These are phyloP conservation scores for Argyresthia albistria DNA, from an alignment of 2,888 invertebrate genomes.

Conservation along the genomic window DNA sequence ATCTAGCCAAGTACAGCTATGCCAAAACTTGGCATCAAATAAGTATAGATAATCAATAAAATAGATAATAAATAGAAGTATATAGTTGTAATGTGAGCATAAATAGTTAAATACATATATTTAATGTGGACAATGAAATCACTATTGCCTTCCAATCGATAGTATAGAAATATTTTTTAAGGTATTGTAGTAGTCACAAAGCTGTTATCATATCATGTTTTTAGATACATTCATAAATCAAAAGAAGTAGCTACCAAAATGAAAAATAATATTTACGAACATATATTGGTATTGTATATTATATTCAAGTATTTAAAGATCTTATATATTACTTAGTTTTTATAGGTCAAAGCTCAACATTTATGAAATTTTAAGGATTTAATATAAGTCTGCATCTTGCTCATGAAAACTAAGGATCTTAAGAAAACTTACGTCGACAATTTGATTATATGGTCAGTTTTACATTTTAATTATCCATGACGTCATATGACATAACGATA, in stretches of 20 bases:
- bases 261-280: background rate
- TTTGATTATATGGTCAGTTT: background rate
- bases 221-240: conserved; percentile 2
- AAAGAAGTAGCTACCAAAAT: conserved; percentile 9
- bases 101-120: conserved; percentile 12
- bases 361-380: no score
- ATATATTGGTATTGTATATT: background rate
- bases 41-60: background rate
- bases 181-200: background rate
- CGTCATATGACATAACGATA: no score
- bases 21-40: no score
- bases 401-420: background rate
- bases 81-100: conserved; percentile 19
- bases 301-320: no score
- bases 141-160: conserved; percentile 6
- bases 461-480: no score
- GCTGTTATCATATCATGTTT: conserved; percentile 2
- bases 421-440: background rate
- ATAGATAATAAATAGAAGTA: background rate
- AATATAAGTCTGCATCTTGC: no score
- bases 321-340: no score
- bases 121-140: conserved; percentile 17
- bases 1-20: no score
- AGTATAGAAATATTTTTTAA: background rate
- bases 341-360: no score